Evolutionary conservation across 2,797 vertebrate species (phyloP).

Genomic region (Gymnodraco acuticeps): DNA sequence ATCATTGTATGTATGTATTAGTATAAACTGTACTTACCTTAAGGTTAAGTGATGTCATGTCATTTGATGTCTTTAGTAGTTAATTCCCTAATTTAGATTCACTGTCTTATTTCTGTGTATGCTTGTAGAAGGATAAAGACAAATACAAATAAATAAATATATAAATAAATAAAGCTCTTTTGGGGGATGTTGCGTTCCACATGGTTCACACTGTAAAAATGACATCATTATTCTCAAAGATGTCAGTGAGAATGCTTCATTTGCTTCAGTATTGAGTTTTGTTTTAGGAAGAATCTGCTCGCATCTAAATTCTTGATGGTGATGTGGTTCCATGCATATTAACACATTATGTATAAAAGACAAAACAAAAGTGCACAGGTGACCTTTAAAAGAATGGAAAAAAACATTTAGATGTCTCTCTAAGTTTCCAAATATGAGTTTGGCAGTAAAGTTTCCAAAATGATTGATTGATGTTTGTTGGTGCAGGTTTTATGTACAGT

Average conservation of each 20-base stretch:
- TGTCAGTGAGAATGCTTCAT: background rate
- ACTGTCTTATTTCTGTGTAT: no score
- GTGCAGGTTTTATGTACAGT: conserved; percentile 7
- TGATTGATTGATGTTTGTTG: conserved; percentile 25
- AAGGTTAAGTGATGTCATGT: no score
- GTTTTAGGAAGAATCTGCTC: background rate
- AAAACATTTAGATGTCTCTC: conserved; percentile 22
- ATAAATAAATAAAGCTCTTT: background rate
- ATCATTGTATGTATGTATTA: no score
- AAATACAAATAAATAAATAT: no score
- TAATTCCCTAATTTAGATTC: no score
- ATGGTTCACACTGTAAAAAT: background rate
- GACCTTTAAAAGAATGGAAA: conserved; percentile 3
- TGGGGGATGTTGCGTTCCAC: conserved; percentile 15
- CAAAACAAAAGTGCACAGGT: no score
- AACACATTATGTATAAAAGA: conserved; percentile 8
- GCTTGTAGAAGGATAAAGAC: no score
- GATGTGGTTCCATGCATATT: conserved; percentile 7
- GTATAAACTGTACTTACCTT: no score
- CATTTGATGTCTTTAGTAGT: no score
- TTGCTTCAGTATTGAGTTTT: background rate
- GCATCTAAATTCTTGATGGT: conserved; percentile 20
- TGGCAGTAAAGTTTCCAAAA: conserved; percentile 1
- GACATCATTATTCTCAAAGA: conserved; percentile 1
- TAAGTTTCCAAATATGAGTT: conserved; percentile 25